Base-by-base conservation (phyloP, 2,888 invertebrate species). In the Acrocyrtus sp. region DNA sequence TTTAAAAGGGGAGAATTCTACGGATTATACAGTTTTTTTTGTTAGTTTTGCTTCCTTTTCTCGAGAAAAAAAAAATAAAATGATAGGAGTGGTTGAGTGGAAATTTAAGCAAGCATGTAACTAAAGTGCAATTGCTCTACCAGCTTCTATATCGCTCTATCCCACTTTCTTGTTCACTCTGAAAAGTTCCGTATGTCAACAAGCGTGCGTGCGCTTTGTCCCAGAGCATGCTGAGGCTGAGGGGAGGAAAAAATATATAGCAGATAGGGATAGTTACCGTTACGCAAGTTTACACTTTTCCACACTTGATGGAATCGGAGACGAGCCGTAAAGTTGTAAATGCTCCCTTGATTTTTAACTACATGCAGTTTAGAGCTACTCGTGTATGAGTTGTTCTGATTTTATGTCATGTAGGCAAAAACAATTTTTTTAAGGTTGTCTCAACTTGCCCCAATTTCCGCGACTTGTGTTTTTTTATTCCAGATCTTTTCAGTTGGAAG, bases 241-340 rank as follows among this genome's bases (percentile, higher is more conserved):
- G 34, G 5, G 17, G 41, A 29, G 43, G 63, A 50, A 39, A 50
- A 53, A 53, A 57, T 21, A 12, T 54, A n/a, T n/a, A 17, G 27
- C 27, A 56, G 21, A 47, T 66, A 58, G 58, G 58, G 58, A 68
- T 68, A 51, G 60, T 60, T 51, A n/a, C n/a, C n/a, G n/a, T n/a
- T n/a, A n/a, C n/a, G n/a, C n/a, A n/a, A n/a, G 67, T 68, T 68
- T 68, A 53, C 67, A 29, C 66, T 68, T 58, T 68, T 68, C 60
- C 67, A 60, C 67, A 68, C 67, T 51, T 68, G 58, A 68, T 41
- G 60, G 26, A 53, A 60, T 60, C 51, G 39, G 60, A 68, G 60
- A 51, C 60, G 58, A 68, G 60, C 51, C 67, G 60, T 68, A 43
- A 68, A 68, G 67, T 60, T 68, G 67, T 68, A 68, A 68, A 68